Percentiles rank a stretch among this genome's conserved stretches.
Conservation (phyloP, 2,888 invertebrate species). For the Nephrotoma guestfalica region DNA sequence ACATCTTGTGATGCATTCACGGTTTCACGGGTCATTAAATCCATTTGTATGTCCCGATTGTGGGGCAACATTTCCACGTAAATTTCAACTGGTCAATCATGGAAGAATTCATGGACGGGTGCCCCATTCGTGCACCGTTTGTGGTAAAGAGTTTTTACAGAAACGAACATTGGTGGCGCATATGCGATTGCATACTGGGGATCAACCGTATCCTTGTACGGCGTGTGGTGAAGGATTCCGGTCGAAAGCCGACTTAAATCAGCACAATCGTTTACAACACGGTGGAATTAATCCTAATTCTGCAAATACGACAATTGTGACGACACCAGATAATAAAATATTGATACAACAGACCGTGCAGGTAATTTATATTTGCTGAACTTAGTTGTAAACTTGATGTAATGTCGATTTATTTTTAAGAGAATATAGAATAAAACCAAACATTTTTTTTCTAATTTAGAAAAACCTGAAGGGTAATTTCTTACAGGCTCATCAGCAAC, state of each 20-base stretch:
- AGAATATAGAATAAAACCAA: not conserved
- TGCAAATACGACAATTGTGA: conserved; percentile 27
- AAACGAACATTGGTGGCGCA: conserved; percentile 70
- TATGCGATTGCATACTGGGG: conserved; percentile 62
- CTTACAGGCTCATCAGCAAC: conserved; percentile 7
- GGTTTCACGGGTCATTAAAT: conserved; percentile 90
- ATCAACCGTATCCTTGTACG: conserved; percentile 56
- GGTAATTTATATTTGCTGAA: not conserved
- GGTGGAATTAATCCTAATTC: conserved; percentile 32
- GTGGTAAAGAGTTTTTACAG: conserved; percentile 74
- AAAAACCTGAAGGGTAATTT: not conserved
- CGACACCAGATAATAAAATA: conserved; percentile 8
- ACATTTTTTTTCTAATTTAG: not conserved
- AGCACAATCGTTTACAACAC: conserved; percentile 46
- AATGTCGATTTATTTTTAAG: too few relatives aligned
- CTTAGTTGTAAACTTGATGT: not conserved
- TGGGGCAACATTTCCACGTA: conserved; percentile 67
- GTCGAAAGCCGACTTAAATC: conserved; percentile 51
- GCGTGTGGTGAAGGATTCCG: conserved; percentile 66
- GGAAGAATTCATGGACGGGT: conserved; percentile 65
- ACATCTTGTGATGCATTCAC: conserved; percentile 44
- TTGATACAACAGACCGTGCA: conserved; percentile 7
- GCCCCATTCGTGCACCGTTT: conserved; percentile 67
- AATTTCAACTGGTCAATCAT: conserved; percentile 76
- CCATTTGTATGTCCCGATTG: conserved; percentile 91